phyloP scores from a whole-genome alignment of 2,797 vertebrate species.

The Silurus lanzhouensis region DNA sequence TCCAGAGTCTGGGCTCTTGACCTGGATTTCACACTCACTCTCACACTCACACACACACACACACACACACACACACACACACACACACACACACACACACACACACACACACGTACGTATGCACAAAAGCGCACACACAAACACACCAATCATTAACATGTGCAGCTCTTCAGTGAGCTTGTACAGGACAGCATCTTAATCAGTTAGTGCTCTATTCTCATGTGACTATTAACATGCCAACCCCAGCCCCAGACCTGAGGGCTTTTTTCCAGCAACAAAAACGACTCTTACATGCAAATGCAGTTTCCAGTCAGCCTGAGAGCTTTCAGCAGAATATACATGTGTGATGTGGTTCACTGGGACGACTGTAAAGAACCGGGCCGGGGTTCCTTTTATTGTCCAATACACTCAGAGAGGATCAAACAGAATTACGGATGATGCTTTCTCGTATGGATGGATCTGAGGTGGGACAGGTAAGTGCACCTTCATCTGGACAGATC shows the following conservation, averaged over 20 bases:
- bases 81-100: conserved; percentile 31
- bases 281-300: conserved; percentile 29
- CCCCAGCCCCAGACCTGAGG: conserved; percentile 19
- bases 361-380: not conserved
- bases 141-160: conserved; percentile 47
- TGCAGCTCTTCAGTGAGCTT: conserved; percentile 47
- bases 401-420: conserved; percentile 40
- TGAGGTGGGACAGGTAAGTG: conserved; percentile 50
- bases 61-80: conserved; percentile 38
- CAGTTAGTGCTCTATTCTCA: conserved; percentile 46
- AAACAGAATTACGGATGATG: conserved; percentile 54
- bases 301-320: not conserved
- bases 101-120: conserved; percentile 19
- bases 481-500: conserved; percentile 52
- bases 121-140: conserved; percentile 26
- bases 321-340: not conserved
- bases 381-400: conserved; percentile 42
- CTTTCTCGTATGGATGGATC: conserved; percentile 42
- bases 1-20: conserved; percentile 53
- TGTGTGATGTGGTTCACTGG: not conserved
- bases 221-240: conserved; percentile 53
- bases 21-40: conserved; percentile 54
- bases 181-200: conserved; percentile 52
- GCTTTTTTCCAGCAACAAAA: conserved; percentile 45
- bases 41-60: conserved; percentile 33